Conservation (phyloP, 2,113 vertebrate genomes). For the Callipepla californica region DNA sequence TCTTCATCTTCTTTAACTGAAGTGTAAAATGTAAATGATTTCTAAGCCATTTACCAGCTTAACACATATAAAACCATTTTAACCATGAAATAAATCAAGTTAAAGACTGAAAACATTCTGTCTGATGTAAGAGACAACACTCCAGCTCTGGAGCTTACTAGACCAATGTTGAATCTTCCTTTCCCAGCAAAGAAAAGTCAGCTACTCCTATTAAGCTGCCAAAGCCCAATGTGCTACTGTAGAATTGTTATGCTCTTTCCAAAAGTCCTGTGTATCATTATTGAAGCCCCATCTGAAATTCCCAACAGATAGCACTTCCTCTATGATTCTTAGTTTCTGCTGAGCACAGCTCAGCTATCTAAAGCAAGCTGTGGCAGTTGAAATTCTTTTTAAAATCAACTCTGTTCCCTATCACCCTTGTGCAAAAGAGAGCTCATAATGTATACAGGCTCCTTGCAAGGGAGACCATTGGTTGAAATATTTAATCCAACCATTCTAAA, state of each 20-base stretch:
- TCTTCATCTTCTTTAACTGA: background rate
- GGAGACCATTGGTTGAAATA: slow-evolving; percentile 47
- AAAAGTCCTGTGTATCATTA: slow-evolving; percentile 28
- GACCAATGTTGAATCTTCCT: background rate
- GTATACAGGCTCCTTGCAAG: background rate
- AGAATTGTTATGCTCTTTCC: background rate
- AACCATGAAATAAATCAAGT: background rate
- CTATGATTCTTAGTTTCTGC: background rate
- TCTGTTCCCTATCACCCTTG: background rate
- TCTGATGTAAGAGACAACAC: background rate
- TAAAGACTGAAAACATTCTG: background rate
- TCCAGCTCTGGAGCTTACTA: background rate
- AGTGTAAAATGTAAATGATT: background rate
- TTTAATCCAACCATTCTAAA: slow-evolving; percentile 69
- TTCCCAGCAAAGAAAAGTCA: background rate
- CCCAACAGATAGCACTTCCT: background rate
- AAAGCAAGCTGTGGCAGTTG: background rate
- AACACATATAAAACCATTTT: background rate
- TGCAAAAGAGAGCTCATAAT: background rate
- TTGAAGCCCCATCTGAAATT: background rate
- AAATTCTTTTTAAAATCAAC: background rate
- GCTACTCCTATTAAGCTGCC: background rate
- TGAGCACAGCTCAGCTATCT: background rate
- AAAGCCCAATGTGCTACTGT: background rate
- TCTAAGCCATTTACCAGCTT: background rate